Percentiles rank a stretch among this genome's conserved stretches.
Conservation (phyloP, 2,113 vertebrate genomes). For the Hystrix brachyura region DNA sequence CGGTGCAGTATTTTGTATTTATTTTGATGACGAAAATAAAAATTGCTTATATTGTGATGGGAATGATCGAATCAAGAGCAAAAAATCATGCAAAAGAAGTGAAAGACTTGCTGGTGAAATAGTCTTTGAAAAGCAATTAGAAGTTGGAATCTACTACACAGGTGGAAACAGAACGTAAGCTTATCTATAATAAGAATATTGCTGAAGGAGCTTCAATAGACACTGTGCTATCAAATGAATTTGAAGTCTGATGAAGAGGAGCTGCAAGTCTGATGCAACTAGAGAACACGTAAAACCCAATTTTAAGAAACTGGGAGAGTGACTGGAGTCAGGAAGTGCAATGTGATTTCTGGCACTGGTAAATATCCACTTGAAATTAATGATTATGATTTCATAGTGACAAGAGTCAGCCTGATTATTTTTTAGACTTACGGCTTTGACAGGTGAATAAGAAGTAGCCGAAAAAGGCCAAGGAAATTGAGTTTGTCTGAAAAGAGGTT, state of each 20-base stretch:
- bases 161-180: neutral
- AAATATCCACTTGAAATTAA: slow-evolving; percentile 31
- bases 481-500: slow-evolving; percentile 52
- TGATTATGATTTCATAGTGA: slow-evolving; percentile 56
- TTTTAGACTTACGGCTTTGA: slow-evolving; percentile 24
- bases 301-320: neutral
- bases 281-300: neutral
- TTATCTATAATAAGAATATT: neutral
- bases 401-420: slow-evolving; percentile 5
- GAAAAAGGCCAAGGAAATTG: slow-evolving; percentile 26
- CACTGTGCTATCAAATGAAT: neutral
- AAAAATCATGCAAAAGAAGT: neutral
- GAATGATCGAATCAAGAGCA: neutral
- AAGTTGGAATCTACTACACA: neutral
- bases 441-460: slow-evolving; percentile 56
- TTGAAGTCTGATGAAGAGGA: neutral
- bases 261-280: neutral
- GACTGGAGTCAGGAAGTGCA: neutral
- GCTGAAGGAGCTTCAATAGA: neutral
- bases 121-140: neutral
- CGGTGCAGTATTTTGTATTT: neutral
- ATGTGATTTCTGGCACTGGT: slow-evolving; percentile 32
- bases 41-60: neutral
- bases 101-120: neutral
- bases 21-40: neutral